These are phyloP conservation scores for Corythoichthys haematopterus DNA, from an alignment of 2,113 vertebrate genomes.

Conservation along the genomic window DNA sequence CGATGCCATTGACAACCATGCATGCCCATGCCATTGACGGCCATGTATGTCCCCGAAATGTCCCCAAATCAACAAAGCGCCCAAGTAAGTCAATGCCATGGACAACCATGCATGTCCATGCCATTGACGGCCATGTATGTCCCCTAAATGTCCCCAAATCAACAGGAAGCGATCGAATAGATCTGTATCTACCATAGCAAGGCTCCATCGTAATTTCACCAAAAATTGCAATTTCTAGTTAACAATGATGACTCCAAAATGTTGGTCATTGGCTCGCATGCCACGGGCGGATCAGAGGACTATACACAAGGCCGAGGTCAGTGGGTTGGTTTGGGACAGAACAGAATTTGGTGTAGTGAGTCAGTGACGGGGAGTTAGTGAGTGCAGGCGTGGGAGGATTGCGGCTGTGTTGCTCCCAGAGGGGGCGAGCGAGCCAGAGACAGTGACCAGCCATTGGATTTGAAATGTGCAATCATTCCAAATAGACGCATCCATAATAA, in stretches of 20 bases:
- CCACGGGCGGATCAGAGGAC: slow-evolving; percentile 44
- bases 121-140: too few relatives aligned
- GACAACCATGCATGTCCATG: too few relatives aligned
- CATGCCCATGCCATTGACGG: too few relatives aligned
- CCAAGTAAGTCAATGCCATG: too few relatives aligned
- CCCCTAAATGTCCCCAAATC: too few relatives aligned
- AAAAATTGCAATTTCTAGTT: too few relatives aligned
- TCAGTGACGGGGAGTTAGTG: slow-evolving; percentile 44
- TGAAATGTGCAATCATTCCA: slow-evolving; percentile 69
- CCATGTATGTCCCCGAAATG: too few relatives aligned
- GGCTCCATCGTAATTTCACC: too few relatives aligned
- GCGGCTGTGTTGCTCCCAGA: slow-evolving; percentile 49
- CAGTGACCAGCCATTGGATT: slow-evolving; percentile 57
- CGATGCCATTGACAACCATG: too few relatives aligned
- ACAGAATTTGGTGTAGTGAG: slow-evolving; percentile 46
- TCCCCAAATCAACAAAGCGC: too few relatives aligned
- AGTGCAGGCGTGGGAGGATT: slow-evolving; percentile 63
- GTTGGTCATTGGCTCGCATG: slow-evolving; percentile 32
- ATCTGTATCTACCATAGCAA: too few relatives aligned
- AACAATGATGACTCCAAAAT: slow-evolving; percentile 8
- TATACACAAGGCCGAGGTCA: slow-evolving; percentile 52
- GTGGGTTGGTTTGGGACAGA: slow-evolving; percentile 54
- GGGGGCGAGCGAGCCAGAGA: slow-evolving; percentile 42
- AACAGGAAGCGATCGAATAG: too few relatives aligned
- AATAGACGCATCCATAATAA: slow-evolving; percentile 70